Conservation (phyloP, 2,797 vertebrate species). For the Limosa lapponica region DNA sequence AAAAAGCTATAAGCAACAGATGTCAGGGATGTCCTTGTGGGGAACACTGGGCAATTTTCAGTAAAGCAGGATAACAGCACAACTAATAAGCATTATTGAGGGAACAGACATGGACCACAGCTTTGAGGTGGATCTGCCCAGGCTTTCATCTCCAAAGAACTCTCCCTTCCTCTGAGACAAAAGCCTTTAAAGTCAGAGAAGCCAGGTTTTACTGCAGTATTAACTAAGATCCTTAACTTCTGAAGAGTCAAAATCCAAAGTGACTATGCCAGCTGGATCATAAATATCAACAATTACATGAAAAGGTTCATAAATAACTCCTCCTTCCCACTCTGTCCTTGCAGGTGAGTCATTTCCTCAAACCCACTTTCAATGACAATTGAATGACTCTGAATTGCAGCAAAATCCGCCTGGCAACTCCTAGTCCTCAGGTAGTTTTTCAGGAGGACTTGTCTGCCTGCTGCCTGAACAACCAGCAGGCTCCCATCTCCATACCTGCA, state of each 20-base stretch:
- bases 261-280: neutral
- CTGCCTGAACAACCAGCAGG: accelerated
- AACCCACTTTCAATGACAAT: neutral
- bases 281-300: slow-evolving; percentile 29
- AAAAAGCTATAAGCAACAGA: neutral
- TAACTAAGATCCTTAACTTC: neutral
- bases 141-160: neutral
- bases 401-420: neutral
- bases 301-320: slow-evolving; percentile 36
- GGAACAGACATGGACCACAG: neutral
- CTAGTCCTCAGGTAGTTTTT: neutral
- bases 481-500: neutral
- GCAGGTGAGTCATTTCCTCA: slow-evolving; percentile 38
- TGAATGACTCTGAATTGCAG: neutral
- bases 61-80: neutral
- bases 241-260: neutral
- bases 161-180: neutral
- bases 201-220: neutral
- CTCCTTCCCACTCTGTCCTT: slow-evolving; percentile 7
- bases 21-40: neutral
- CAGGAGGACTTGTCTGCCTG: neutral
- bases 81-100: neutral
- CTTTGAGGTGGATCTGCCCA: neutral
- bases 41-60: neutral
- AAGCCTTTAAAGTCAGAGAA: neutral